Percentiles rank a stretch among this genome's conserved stretches.
Evolutionary conservation across 2,113 vertebrate genomes (phyloP).

Genomic region (Lamprologus callipterus): DNA sequence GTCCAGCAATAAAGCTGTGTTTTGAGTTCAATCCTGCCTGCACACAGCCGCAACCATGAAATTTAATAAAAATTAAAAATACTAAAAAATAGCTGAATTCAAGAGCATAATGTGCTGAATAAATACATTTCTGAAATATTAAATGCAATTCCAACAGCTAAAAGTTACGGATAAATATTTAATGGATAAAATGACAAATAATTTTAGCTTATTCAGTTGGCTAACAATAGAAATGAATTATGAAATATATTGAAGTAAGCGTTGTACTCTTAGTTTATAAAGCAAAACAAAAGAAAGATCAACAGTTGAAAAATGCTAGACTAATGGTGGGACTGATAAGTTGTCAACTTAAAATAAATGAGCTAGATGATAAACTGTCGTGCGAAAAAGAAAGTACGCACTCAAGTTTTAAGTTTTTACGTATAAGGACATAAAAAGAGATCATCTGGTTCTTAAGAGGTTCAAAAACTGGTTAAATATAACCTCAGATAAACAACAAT

Average conservation of each 20-base stretch:
- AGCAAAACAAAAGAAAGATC: not conserved
- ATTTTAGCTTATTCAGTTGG: not conserved
- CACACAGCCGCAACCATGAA: too few relatives aligned
- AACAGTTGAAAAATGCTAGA: not conserved
- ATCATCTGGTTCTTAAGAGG: not conserved
- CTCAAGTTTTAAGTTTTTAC: accelerated
- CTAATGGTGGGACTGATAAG: not conserved
- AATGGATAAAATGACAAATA: not conserved
- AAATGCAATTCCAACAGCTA: not conserved
- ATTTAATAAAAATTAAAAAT: not conserved
- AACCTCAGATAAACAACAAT: not conserved
- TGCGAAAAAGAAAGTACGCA: accelerated
- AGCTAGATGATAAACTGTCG: not conserved
- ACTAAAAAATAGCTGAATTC: not conserved
- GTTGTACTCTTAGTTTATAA: not conserved
- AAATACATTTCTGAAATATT: not conserved
- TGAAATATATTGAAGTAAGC: not conserved
- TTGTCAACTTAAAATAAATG: not conserved
- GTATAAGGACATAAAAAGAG: not conserved
- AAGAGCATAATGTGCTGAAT: not conserved
- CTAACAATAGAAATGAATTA: not conserved
- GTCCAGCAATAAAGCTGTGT: too few relatives aligned
- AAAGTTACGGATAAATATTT: not conserved
- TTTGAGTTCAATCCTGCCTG: too few relatives aligned
- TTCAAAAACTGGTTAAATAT: not conserved